Conservation (phyloP, 2,888 invertebrate species). For the Endotricha flammealis region DNA sequence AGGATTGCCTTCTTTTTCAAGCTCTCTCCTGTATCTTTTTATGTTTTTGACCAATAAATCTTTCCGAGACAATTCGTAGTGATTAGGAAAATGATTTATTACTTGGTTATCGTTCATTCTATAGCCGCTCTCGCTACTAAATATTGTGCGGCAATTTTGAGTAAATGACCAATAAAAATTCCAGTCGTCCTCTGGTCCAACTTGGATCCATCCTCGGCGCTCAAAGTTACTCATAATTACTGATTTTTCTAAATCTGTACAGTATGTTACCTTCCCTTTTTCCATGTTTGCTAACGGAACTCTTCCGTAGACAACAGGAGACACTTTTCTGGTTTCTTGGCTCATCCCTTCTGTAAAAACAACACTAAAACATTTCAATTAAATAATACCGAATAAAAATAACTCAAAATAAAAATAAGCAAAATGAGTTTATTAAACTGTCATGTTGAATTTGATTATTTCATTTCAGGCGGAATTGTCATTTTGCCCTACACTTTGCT, state of each 20-base stretch:
- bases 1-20: slow-evolving; percentile 92
- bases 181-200: slow-evolving; percentile 94
- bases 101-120: slow-evolving; percentile 95
- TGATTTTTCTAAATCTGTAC: slow-evolving; percentile 95
- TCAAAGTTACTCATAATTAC: slow-evolving; percentile 95
- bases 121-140: slow-evolving; percentile 94
- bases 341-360: slow-evolving; percentile 16
- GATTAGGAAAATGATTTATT: slow-evolving; percentile 97
- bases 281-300: slow-evolving; percentile 27
- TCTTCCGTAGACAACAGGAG: slow-evolving; percentile 30
- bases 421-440: background rate
- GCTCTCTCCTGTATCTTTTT: slow-evolving; percentile 93
- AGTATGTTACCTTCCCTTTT: slow-evolving; percentile 58
- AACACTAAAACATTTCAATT: background rate
- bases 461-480: too few relatives aligned
- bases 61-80: slow-evolving; percentile 95
- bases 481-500: too few relatives aligned
- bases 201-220: slow-evolving; percentile 93
- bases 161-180: slow-evolving; percentile 97
- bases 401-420: slow-evolving; percentile 10
- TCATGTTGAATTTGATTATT: background rate
- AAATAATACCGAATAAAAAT: slow-evolving; percentile 22
- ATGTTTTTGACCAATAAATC: slow-evolving; percentile 97
- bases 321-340: slow-evolving; percentile 33
- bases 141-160: slow-evolving; percentile 92